Percentiles rank a stretch among this genome's conserved stretches.
Conservation (phyloP, 2,888 invertebrate genomes). For the Capitulum mitella region DNA sequence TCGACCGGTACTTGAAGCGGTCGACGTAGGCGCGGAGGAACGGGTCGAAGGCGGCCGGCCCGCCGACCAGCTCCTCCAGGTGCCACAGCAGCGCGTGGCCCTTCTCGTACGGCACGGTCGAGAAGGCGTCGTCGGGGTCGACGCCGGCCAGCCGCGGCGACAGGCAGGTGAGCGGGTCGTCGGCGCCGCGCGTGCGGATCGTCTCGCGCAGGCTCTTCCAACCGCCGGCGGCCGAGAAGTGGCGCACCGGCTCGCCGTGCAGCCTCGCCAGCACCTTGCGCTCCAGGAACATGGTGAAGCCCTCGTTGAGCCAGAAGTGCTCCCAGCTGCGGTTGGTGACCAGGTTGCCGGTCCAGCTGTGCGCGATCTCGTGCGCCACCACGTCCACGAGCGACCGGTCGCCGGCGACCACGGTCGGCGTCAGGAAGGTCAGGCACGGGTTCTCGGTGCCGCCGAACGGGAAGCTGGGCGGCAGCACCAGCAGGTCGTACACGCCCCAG, state of each 20-base stretch:
- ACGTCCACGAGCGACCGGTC: constrained; percentile 83
- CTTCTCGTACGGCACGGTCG: constrained; percentile 81
- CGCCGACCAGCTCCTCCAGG: constrained; percentile 73
- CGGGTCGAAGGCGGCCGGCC: constrained; percentile 68
- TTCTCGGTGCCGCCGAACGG: constrained; percentile 97
- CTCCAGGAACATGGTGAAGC: constrained; percentile 87
- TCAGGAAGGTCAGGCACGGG: constrained; percentile 90
- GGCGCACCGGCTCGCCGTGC: constrained; percentile 48
- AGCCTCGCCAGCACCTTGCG: constrained; percentile 59
- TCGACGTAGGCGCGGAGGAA: constrained; percentile 74
- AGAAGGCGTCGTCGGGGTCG: constrained; percentile 89
- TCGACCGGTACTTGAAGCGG: constrained; percentile 69
- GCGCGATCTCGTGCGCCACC: too few species aligned
- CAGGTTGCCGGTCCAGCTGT: too few species aligned
- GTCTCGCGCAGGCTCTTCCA: constrained; percentile 65
- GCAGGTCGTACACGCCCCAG: too few species aligned
- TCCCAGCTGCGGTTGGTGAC: too few species aligned
- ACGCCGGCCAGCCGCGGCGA: constrained; percentile 69
- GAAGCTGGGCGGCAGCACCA: constrained; percentile 87
- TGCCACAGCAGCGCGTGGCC: too few species aligned
- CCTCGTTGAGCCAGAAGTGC: constrained; percentile 96
- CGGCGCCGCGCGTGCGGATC: constrained; percentile 50
- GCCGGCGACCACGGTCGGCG: constrained; percentile 87
- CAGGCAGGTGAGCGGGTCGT: constrained; percentile 65
- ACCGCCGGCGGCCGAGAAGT: constrained; percentile 72